Percentiles rank a stretch among this genome's conserved stretches.
These are phyloP conservation scores for Cydia strobilella DNA, from an alignment of 1,140 invertebrate genomes.

Conservation along the genomic window DNA sequence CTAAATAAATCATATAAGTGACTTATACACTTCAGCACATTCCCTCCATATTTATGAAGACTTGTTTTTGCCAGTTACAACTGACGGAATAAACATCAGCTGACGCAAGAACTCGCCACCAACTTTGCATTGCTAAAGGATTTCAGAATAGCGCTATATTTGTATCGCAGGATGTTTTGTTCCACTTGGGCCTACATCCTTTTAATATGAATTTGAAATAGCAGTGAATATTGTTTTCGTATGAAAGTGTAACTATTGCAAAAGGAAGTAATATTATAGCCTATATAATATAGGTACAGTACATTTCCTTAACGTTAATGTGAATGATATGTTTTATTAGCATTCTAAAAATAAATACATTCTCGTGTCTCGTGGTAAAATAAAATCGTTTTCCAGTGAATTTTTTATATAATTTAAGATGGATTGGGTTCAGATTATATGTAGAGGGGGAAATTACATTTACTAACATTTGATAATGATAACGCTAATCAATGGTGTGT, in stretches of 20 bases:
- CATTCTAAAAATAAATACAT: too few relatives aligned
- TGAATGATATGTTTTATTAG: neutral
- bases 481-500: too few relatives aligned
- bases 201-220: slow-evolving; percentile 1
- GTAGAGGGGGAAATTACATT: too few relatives aligned
- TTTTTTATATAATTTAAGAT: too few relatives aligned
- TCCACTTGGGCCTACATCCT: neutral
- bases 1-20: too few relatives aligned
- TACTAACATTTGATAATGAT: too few relatives aligned
- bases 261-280: too few relatives aligned
- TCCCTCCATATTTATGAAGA: slow-evolving; percentile 6
- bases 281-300: too few relatives aligned
- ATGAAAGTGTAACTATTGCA: neutral
- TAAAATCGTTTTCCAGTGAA: too few relatives aligned
- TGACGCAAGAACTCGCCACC: slow-evolving; percentile 10
- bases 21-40: neutral
- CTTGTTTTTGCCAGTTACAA: slow-evolving; percentile 5
- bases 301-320: too few relatives aligned
- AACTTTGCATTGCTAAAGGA: neutral
- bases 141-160: neutral
- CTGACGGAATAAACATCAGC: slow-evolving; percentile 4
- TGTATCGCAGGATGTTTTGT: slow-evolving; percentile 3
- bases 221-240: neutral
- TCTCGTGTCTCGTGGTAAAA: too few relatives aligned
- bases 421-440: too few relatives aligned